phyloP scores from a whole-genome alignment of 1,140 invertebrate species.

The Lithobius niger region DNA sequence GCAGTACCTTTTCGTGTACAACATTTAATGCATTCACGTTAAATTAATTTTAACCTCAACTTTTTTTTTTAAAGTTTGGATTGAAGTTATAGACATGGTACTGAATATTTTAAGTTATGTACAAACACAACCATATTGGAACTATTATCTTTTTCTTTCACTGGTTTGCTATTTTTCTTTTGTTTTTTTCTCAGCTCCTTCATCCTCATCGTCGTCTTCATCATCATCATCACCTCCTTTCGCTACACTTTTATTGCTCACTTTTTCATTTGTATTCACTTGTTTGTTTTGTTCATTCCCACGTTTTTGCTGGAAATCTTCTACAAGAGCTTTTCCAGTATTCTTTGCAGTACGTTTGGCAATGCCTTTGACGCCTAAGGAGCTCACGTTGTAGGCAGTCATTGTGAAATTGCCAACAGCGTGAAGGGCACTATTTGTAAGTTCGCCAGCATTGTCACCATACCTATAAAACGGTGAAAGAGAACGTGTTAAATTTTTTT shows the following conservation, averaged over 20 bases:
- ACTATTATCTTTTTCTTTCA: too few relatives aligned
- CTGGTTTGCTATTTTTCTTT: neutral
- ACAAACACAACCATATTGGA: too few relatives aligned
- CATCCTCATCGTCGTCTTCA: neutral
- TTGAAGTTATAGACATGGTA: too few relatives aligned
- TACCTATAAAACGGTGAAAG: too few relatives aligned
- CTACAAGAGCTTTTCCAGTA: constrained; percentile 44
- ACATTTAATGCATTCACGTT: too few relatives aligned
- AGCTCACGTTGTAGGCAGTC: constrained; percentile 43
- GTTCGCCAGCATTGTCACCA: constrained; percentile 41
- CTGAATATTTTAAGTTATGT: too few relatives aligned
- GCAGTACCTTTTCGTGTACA: too few relatives aligned
- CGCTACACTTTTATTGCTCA: neutral
- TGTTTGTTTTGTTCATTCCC: neutral
- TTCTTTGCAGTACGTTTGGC: constrained; percentile 48
- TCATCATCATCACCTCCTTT: neutral
- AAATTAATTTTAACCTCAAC: too few relatives aligned
- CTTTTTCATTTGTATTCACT: neutral
- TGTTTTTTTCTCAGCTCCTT: neutral
- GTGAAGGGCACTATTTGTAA: constrained; percentile 43
- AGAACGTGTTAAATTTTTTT: too few relatives aligned
- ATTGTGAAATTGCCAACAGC: constrained; percentile 47
- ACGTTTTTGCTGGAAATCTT: constrained; percentile 27
- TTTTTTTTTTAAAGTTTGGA: too few relatives aligned
- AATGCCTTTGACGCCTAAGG: constrained; percentile 46